phyloP scores from a whole-genome alignment of 2,888 invertebrate species.

The Aporophyla nigra region DNA sequence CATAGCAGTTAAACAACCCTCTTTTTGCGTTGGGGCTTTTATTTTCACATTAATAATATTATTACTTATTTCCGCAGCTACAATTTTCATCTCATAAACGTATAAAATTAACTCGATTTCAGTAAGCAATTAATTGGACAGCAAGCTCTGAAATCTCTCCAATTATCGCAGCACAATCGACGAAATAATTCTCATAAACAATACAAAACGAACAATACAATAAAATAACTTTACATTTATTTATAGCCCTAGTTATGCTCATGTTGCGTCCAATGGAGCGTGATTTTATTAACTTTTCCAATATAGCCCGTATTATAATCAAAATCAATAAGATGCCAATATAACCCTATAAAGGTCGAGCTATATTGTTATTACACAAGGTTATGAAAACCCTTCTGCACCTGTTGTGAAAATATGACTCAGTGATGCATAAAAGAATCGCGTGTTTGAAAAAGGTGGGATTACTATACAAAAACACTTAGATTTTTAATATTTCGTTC shows the following conservation, averaged over 20 bases:
- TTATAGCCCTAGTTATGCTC: constrained; percentile 14
- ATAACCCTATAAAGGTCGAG: constrained; percentile 47
- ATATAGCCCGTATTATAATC: constrained; percentile 29
- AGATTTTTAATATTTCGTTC: neutral
- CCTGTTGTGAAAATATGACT: constrained; percentile 38
- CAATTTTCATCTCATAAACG: neutral
- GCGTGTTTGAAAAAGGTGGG: constrained; percentile 26
- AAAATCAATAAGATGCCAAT: constrained; percentile 42
- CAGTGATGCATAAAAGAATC: constrained; percentile 43
- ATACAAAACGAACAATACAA: constrained; percentile 2
- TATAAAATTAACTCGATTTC: constrained; percentile 11
- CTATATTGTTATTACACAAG: constrained; percentile 26
- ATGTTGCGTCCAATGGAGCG: constrained; percentile 1
- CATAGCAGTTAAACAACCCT: no score
- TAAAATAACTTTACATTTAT: constrained; percentile 19
- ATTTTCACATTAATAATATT: no score
- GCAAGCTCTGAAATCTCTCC: neutral
- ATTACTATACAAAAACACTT: neutral
- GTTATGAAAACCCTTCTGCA: constrained; percentile 51
- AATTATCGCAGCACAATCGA: constrained; percentile 17
- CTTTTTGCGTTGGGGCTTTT: no score
- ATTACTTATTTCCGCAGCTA: neutral
- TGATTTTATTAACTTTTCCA: constrained; percentile 40
- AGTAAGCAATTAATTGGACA: neutral
- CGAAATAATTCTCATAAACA: constrained; percentile 29